Percentiles rank a stretch among this genome's conserved stretches.
These are phyloP conservation scores for Oligia strigilis DNA, from an alignment of 2,888 invertebrate species.

Conservation along the genomic window DNA sequence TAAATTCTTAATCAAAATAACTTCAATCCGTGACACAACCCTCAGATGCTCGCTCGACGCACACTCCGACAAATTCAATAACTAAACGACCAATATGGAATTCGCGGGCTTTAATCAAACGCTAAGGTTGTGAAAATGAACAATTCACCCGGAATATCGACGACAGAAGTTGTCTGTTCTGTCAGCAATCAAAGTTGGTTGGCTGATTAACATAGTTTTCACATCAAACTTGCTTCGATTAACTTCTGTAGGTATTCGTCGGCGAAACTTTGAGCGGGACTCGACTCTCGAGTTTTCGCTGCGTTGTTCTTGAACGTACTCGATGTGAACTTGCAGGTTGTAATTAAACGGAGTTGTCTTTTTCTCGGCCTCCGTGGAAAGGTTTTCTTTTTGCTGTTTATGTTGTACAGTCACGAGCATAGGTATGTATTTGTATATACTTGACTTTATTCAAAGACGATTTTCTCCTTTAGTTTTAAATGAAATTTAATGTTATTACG, in stretches of 20 bases:
- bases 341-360: slow-evolving; percentile 56
- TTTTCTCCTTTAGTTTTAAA: too few species aligned
- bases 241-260: slow-evolving; percentile 70
- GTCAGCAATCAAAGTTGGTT: slow-evolving; percentile 71
- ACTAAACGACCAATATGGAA: slow-evolving; percentile 59
- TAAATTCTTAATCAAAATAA: slow-evolving; percentile 61
- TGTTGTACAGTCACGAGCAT: background rate
- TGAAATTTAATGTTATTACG: too few species aligned
- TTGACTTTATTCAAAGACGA: too few species aligned
- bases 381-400: background rate
- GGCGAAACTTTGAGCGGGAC: slow-evolving; percentile 57
- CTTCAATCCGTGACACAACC: slow-evolving; percentile 33
- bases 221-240: slow-evolving; percentile 67
- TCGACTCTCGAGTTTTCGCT: slow-evolving; percentile 33
- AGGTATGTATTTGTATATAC: too few species aligned
- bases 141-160: slow-evolving; percentile 65
- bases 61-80: slow-evolving; percentile 56
- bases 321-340: slow-evolving; percentile 53
- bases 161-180: slow-evolving; percentile 68
- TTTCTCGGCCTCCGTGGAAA: slow-evolving; percentile 31
- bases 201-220: slow-evolving; percentile 75
- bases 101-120: slow-evolving; percentile 61
- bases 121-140: slow-evolving; percentile 69
- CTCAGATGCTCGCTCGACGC: slow-evolving; percentile 26
- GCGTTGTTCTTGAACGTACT: slow-evolving; percentile 61